A percentile compares a stretch with the other conserved stretches of the same genome.
phyloP scores from a whole-genome alignment of 1,140 invertebrate species.

The Solenopsis fugax region DNA sequence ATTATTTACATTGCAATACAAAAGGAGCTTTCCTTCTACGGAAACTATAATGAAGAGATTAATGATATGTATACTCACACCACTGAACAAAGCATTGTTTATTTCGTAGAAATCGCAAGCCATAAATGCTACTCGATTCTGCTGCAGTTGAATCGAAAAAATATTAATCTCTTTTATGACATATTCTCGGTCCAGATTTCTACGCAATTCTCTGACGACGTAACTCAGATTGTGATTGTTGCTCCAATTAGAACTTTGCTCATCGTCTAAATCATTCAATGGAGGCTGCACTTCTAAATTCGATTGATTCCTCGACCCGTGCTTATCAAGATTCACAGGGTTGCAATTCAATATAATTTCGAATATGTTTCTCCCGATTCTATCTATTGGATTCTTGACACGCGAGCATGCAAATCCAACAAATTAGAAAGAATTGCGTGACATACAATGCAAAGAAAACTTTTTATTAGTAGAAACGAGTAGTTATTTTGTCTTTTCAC shows the following conservation, averaged over 20 bases:
- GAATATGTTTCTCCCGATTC: slow-evolving; percentile 67
- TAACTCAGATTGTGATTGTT: slow-evolving; percentile 26
- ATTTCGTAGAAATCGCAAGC: too few relatives aligned
- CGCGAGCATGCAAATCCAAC: slow-evolving; percentile 73
- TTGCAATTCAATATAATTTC: slow-evolving; percentile 67
- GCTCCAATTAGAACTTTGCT: slow-evolving; percentile 42
- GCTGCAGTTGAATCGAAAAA: too few relatives aligned
- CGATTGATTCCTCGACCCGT: not conserved
- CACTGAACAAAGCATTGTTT: too few relatives aligned
- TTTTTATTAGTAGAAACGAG: too few relatives aligned
- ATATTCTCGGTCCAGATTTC: slow-evolving; percentile 60
- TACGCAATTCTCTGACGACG: slow-evolving; percentile 47
- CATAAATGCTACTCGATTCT: too few relatives aligned
- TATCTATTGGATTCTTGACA: slow-evolving; percentile 70
- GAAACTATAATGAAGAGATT: too few relatives aligned
- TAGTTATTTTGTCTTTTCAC: too few relatives aligned
- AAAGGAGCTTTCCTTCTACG: too few relatives aligned
- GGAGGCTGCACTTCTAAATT: slow-evolving; percentile 4
- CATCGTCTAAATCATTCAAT: not conserved
- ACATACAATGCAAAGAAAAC: too few relatives aligned
- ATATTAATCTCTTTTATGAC: slow-evolving; percentile 74
- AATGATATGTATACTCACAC: too few relatives aligned
- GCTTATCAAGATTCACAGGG: not conserved
- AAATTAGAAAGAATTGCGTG: slow-evolving; percentile 72
- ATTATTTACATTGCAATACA: too few relatives aligned